A percentile compares a stretch with the other conserved stretches of the same genome.
Conservation (phyloP, 2,797 vertebrate species). For the Rhinella marina region DNA sequence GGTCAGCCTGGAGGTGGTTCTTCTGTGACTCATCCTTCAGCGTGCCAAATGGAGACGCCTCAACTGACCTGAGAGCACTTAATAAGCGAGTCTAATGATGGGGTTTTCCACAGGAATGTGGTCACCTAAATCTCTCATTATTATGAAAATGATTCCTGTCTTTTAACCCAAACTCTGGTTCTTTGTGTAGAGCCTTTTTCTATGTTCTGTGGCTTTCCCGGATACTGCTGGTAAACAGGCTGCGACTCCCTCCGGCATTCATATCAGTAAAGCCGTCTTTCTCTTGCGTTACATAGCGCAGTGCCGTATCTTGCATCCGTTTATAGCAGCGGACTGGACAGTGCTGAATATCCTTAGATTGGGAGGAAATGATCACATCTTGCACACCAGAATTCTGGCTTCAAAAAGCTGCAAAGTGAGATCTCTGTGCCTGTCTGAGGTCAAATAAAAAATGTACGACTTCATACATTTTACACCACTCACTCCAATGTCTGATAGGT, state of each 20-base stretch:
- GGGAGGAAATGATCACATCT: no score
- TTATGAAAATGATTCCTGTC: not conserved
- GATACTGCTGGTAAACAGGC: not conserved
- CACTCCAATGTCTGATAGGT: no score
- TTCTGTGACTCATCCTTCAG: constrained; percentile 13
- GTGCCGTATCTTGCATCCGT: no score
- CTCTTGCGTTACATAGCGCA: no score
- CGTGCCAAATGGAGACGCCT: not conserved
- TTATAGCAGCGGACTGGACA: no score
- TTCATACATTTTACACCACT: no score
- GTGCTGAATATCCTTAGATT: no score
- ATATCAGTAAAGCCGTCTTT: not conserved
- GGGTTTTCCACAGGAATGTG: not conserved
- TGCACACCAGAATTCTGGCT: no score
- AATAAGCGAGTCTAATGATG: not conserved
- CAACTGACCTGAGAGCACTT: not conserved
- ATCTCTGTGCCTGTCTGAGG: no score
- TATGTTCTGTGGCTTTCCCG: not conserved
- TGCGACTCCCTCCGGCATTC: not conserved
- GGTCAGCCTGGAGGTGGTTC: not conserved
- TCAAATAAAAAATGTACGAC: no score
- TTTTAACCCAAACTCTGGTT: not conserved
- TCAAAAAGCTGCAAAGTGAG: no score
- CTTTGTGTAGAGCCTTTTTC: no score
- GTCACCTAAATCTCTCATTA: not conserved